Conservation (phyloP, 2,888 invertebrate genomes). For the Tupiocoris notatus region DNA sequence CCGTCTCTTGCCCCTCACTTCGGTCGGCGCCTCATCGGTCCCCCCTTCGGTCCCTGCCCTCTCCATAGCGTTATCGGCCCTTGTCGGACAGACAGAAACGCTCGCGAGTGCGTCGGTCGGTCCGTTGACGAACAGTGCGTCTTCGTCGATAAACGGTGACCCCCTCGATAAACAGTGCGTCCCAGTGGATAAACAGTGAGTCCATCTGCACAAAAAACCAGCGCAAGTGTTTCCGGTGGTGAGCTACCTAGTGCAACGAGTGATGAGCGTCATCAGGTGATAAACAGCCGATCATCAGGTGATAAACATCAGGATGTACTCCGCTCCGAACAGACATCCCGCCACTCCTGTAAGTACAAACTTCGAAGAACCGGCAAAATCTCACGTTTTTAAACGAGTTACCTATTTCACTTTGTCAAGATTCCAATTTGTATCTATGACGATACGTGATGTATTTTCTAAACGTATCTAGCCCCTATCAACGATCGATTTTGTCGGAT, state of each 20-base stretch:
- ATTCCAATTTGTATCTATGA: no score
- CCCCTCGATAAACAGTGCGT: not conserved
- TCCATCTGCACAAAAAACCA: not conserved
- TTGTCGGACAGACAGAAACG: not conserved
- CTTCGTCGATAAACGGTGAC: not conserved
- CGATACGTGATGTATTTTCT: no score
- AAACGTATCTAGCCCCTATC: no score
- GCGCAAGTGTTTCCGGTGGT: not conserved
- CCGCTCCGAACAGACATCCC: constrained; percentile 38
- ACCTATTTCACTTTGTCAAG: no score
- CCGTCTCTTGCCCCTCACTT: not conserved
- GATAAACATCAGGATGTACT: constrained; percentile 33
- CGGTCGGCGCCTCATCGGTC: constrained; percentile 5
- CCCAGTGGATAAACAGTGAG: not conserved
- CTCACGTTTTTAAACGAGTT: no score
- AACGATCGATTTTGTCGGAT: no score
- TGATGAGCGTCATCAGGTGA: not conserved
- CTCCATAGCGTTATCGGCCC: not conserved
- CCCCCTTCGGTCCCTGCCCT: not conserved
- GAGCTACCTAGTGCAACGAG: not conserved
- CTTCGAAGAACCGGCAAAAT: not conserved
- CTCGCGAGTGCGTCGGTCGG: not conserved
- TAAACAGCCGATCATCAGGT: constrained; percentile 19
- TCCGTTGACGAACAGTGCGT: no score
- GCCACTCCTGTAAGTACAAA: constrained; percentile 29